Evolutionary conservation across 2,113 vertebrate genomes (phyloP).

Genomic region (Paramisgurnus dabryanus): DNA sequence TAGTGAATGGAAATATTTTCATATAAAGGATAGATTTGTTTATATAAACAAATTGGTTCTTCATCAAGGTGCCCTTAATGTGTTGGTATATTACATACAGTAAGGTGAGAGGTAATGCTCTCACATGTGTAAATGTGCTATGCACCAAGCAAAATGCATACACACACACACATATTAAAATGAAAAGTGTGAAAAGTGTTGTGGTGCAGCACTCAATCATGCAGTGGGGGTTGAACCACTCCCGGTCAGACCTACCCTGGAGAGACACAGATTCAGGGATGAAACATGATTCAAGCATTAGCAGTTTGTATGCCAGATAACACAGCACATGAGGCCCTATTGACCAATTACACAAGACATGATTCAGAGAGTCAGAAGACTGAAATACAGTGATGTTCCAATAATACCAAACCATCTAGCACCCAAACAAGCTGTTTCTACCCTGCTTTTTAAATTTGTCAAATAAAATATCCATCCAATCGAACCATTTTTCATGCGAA

Average conservation of each 20-base stretch:
- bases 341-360: not conserved
- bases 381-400: not conserved
- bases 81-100: no score
- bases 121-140: not conserved
- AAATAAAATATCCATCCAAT: no score
- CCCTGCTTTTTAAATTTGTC: no score
- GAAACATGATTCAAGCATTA: not conserved
- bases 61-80: not conserved
- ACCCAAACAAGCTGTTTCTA: no score
- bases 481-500: not conserved
- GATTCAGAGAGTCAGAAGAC: not conserved
- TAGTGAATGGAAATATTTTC: not conserved
- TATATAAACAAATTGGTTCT: slow-evolving; percentile 23
- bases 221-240: not conserved
- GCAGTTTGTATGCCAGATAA: not conserved
- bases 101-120: no score
- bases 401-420: not conserved
- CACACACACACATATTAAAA: not conserved
- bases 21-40: not conserved
- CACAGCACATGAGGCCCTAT: not conserved
- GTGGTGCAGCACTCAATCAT: not conserved
- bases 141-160: no score
- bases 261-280: not conserved
- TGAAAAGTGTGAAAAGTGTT: not conserved
- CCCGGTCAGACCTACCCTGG: not conserved